phyloP scores from a whole-genome alignment of 35 echinoderm and acorn worm species.

The Holothuria glaberrima region DNA sequence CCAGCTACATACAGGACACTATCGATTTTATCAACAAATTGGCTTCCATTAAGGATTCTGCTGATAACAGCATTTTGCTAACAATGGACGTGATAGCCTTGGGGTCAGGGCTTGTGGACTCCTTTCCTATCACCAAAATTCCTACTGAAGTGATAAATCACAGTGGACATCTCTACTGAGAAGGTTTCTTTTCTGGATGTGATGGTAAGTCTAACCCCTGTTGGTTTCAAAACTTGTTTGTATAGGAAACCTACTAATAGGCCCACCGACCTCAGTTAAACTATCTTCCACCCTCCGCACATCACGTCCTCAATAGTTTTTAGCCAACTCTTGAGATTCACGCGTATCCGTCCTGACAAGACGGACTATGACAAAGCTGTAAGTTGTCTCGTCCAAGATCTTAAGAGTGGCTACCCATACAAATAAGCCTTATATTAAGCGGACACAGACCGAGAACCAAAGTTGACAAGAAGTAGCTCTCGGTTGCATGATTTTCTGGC shows the following conservation, averaged over 20 bases:
- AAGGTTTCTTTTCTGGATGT: no score
- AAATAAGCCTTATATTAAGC: no score
- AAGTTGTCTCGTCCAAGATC: neutral
- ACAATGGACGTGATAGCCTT: neutral
- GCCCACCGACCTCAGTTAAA: neutral
- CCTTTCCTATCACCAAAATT: neutral
- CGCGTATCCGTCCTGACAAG: neutral
- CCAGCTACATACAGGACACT: neutral
- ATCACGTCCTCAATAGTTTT: neutral
- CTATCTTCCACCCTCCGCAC: neutral
- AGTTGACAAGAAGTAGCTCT: no score
- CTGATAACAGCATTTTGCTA: neutral
- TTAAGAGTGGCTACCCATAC: neutral
- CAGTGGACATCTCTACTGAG: neutral
- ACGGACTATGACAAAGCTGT: neutral
- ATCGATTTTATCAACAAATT: neutral
- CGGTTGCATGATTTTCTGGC: no score
- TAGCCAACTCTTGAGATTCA: neutral
- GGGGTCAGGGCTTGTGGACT: neutral
- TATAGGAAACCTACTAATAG: neutral
- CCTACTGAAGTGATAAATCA: neutral
- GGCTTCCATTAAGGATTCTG: neutral
- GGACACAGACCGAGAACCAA: no score
- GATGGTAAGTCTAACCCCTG: no score
- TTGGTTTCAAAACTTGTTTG: no score